phyloP scores from a whole-genome alignment of 2,113 vertebrate genomes.

The Mastomys coucha region DNA sequence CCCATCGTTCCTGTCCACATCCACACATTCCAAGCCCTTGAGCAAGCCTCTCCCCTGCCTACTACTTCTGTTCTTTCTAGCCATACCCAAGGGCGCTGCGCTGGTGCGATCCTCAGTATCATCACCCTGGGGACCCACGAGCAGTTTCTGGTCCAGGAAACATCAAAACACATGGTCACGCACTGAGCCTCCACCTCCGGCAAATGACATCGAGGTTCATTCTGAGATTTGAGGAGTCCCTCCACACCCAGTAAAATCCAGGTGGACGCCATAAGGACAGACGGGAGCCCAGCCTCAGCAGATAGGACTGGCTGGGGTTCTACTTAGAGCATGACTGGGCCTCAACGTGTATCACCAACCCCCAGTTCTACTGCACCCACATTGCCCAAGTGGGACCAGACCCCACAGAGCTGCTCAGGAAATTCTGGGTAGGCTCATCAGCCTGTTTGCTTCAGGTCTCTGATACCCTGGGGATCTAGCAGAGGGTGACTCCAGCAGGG shows the following conservation, averaged over 20 bases:
- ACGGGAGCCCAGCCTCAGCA: neutral
- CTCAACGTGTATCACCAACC: accelerated
- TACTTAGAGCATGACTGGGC: neutral
- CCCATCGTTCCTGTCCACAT: neutral
- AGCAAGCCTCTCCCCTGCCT: neutral
- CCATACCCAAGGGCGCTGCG: neutral
- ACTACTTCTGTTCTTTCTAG: neutral
- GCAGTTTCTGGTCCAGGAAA: neutral
- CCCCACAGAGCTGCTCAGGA: neutral
- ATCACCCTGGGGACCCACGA: neutral
- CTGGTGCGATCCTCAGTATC: neutral
- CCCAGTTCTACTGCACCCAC: too few relatives aligned
- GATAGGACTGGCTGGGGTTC: neutral
- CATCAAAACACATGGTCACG: neutral
- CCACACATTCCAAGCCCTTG: neutral
- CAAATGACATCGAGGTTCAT: neutral
- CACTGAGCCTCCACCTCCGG: neutral
- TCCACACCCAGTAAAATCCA: neutral
- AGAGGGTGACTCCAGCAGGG: neutral
- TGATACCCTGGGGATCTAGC: neutral
- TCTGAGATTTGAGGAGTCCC: neutral
- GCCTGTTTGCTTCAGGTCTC: neutral
- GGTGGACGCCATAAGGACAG: neutral
- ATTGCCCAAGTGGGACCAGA: neutral
- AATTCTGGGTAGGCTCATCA: neutral